Conservation (phyloP, 2,888 invertebrate species). For the Nematopogon swammerdamellus region DNA sequence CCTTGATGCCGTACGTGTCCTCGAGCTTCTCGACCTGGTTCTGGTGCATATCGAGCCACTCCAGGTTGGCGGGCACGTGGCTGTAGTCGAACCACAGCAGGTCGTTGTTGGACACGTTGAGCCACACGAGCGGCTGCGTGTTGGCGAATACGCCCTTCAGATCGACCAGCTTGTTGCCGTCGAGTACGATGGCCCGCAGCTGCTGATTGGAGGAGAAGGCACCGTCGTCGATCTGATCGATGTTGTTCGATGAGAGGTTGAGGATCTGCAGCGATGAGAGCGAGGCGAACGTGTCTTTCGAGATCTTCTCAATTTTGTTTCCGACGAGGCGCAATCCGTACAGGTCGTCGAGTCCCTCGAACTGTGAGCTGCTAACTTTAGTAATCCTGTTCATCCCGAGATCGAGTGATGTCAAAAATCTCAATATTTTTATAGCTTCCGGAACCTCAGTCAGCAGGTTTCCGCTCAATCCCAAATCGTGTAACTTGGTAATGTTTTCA, state of each 20-base stretch:
- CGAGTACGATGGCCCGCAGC: constrained; percentile 71
- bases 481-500: constrained; percentile 72
- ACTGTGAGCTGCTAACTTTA: constrained; percentile 66
- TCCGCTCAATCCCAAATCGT: constrained; percentile 72
- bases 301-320: constrained; percentile 74
- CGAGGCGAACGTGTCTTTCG: constrained; percentile 69
- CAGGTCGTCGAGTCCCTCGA: constrained; percentile 70
- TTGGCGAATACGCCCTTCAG: constrained; percentile 75
- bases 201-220: constrained; percentile 73
- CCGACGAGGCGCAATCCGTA: constrained; percentile 75
- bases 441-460: constrained; percentile 71
- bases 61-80: constrained; percentile 69
- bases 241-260: constrained; percentile 77
- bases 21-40: constrained; percentile 74
- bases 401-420: constrained; percentile 72
- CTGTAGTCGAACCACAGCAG: constrained; percentile 79
- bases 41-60: constrained; percentile 79
- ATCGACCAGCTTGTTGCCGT: constrained; percentile 74
- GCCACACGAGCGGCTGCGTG: constrained; percentile 70
- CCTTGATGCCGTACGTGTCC: constrained; percentile 67
- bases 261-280: constrained; percentile 72
- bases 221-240: constrained; percentile 72
- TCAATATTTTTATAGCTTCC: constrained; percentile 65
- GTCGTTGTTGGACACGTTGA: constrained; percentile 79
- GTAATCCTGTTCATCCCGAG: constrained; percentile 79